A percentile compares a stretch with the other conserved stretches of the same genome.
Evolutionary conservation across 2,113 vertebrate genomes (phyloP).

Genomic region (Strix uralensis): DNA sequence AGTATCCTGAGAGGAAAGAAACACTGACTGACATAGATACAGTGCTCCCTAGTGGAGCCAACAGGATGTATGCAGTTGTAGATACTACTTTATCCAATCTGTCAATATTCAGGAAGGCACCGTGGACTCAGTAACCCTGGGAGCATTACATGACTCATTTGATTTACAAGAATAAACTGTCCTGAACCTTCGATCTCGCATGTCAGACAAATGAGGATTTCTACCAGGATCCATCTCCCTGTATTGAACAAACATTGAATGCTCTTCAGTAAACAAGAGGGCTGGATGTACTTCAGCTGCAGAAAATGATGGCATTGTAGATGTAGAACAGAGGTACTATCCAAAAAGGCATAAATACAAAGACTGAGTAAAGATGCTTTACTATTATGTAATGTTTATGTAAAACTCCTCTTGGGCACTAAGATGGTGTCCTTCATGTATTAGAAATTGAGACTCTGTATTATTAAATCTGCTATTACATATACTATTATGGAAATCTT

Average conservation of each 20-base stretch:
- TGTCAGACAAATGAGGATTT: constrained; percentile 6
- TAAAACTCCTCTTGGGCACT: not conserved
- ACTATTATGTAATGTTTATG: not conserved
- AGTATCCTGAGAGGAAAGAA: not conserved
- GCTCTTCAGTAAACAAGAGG: not conserved
- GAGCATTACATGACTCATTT: not conserved
- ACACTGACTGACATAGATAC: not conserved
- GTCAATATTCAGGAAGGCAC: not conserved
- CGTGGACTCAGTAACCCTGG: not conserved
- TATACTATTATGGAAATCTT: not conserved
- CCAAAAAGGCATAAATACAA: not conserved
- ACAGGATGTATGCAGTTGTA: too few relatives aligned
- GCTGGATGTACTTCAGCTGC: not conserved
- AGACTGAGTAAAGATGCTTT: not conserved
- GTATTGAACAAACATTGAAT: not conserved
- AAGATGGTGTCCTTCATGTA: not conserved
- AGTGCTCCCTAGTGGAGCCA: not conserved
- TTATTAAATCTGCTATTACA: not conserved
- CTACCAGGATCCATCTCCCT: not conserved
- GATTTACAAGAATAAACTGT: constrained; percentile 14
- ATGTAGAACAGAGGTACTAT: not conserved
- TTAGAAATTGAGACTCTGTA: not conserved
- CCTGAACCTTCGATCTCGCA: not conserved
- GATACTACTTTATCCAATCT: not conserved
- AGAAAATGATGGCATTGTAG: not conserved